Conservation (phyloP, 2,797 vertebrate genomes). For the Austrolebias charrua region DNA sequence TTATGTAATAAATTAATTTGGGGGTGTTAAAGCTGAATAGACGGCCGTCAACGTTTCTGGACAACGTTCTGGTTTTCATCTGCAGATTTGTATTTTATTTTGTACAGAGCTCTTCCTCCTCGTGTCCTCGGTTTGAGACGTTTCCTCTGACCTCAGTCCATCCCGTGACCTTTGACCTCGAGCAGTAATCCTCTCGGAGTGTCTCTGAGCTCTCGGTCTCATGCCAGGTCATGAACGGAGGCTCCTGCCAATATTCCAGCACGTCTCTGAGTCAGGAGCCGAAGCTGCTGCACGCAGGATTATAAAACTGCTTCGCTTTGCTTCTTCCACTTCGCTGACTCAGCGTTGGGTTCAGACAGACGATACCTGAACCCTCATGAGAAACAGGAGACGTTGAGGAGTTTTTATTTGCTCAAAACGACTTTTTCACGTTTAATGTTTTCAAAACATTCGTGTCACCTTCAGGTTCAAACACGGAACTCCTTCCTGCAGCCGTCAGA, state of each 20-base stretch:
- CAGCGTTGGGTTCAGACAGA: constrained; percentile 2
- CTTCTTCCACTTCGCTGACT: constrained; percentile 6
- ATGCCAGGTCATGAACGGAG: constrained; percentile 72
- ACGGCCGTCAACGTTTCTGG: no score
- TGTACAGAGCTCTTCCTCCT: no score
- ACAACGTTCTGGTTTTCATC: no score
- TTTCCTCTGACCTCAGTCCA: constrained; percentile 47
- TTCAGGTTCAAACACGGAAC: no score
- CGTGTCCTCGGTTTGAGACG: neutral
- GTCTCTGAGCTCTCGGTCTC: constrained; percentile 61
- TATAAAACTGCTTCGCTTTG: neutral
- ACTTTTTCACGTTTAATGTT: no score
- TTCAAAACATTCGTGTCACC: no score
- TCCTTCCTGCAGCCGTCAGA: no score
- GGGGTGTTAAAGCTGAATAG: no score
- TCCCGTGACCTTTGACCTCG: constrained; percentile 60
- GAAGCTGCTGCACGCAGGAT: neutral
- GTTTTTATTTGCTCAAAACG: neutral
- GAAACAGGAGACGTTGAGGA: neutral
- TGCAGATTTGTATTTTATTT: no score
- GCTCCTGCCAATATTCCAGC: constrained; percentile 46
- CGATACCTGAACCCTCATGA: neutral
- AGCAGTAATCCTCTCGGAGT: constrained; percentile 68
- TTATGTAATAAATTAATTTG: no score
- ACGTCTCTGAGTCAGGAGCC: neutral